Percentiles rank a stretch among this genome's conserved stretches.
These are phyloP conservation scores for Nerophis lumbriciformis DNA, from an alignment of 2,113 vertebrate genomes.

Conservation along the genomic window DNA sequence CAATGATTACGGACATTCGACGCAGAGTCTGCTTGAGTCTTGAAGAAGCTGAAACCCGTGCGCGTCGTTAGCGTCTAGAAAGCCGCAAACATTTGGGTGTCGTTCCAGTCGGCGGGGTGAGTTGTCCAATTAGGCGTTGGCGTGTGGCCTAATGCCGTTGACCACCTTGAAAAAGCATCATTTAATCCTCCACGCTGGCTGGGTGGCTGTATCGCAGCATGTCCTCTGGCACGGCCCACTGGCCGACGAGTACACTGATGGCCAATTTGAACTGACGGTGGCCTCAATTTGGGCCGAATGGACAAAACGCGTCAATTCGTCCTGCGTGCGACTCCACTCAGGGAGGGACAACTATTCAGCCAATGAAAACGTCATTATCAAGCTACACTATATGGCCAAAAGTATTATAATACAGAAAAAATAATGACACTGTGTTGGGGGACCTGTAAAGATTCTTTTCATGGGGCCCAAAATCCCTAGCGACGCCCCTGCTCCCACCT, in stretches of 20 bases:
- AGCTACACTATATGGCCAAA: background rate
- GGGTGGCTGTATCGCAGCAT: conserved; percentile 33
- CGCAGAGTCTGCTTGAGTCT: too few relatives aligned
- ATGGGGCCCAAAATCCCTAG: too few relatives aligned
- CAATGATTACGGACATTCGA: too few relatives aligned
- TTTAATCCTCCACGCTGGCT: conserved; percentile 52
- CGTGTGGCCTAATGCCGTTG: conserved; percentile 33
- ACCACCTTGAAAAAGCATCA: conserved; percentile 37
- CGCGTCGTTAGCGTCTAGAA: background rate
- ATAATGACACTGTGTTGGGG: too few relatives aligned
- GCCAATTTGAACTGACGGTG: conserved; percentile 16
- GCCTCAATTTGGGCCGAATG: conserved; percentile 20
- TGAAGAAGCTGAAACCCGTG: too few relatives aligned
- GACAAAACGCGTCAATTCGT: conserved; percentile 15
- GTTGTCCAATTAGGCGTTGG: conserved; percentile 30
- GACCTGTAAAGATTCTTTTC: too few relatives aligned
- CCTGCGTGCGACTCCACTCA: background rate
- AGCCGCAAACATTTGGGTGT: conserved; percentile 15
- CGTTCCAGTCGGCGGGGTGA: conserved; percentile 16
- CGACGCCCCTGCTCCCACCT: too few relatives aligned
- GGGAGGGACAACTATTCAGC: background rate
- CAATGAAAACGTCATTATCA: background rate
- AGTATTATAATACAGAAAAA: too few relatives aligned
- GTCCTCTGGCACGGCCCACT: conserved; percentile 44
- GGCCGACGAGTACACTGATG: conserved; percentile 18